phyloP scores from a whole-genome alignment of 2,113 vertebrate genomes.

The Antidorcas marsupialis region DNA sequence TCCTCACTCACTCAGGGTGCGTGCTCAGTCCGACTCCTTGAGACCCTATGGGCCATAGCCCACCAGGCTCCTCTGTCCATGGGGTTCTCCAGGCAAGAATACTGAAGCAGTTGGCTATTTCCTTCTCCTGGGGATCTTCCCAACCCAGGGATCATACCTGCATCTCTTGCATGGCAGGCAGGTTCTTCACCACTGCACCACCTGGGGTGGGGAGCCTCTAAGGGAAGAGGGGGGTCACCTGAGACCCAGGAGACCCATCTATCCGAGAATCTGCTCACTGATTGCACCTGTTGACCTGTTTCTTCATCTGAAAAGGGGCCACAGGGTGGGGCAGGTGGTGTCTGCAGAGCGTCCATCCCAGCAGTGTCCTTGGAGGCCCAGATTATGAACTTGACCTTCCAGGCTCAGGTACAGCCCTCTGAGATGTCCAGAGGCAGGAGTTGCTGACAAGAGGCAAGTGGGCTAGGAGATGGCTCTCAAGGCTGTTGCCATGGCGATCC shows the following conservation, averaged over 20 bases:
- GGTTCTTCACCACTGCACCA: neutral
- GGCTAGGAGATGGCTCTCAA: neutral
- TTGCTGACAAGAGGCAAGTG: neutral
- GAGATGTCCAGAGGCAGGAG: neutral
- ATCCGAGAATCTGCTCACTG: neutral
- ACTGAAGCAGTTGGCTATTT: neutral
- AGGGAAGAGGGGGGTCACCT: fast-evolving
- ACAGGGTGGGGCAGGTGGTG: fast-evolving
- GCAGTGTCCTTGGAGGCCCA: neutral
- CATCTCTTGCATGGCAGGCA: neutral
- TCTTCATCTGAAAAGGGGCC: neutral
- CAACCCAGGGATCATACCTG: fast-evolving
- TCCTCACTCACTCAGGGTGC: neutral
- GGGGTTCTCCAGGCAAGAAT: neutral
- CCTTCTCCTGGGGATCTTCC: neutral
- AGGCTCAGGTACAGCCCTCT: neutral
- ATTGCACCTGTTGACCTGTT: neutral
- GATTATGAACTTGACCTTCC: neutral
- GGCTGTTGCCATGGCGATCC: neutral
- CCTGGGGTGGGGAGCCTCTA: neutral
- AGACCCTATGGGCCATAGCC: neutral
- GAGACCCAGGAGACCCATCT: neutral
- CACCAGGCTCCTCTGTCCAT: neutral
- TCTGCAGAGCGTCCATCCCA: fast-evolving
- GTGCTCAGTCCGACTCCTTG: neutral